Percentiles rank a stretch among this genome's conserved stretches.
Conservation (phyloP, 2,113 vertebrate species). For the Notarius lentiginosus region DNA sequence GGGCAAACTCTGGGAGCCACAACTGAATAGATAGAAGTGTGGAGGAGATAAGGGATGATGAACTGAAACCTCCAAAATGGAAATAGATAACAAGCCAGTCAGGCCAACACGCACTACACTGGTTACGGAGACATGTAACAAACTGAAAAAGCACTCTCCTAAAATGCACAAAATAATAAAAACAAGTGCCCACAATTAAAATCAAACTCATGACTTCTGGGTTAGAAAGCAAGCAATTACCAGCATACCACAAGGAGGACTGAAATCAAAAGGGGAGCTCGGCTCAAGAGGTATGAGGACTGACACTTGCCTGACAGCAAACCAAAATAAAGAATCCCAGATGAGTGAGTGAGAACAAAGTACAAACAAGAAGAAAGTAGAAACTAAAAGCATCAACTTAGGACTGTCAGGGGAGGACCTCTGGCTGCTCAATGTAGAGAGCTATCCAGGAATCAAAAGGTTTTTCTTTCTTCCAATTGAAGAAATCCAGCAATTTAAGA, state of each 20-base stretch:
- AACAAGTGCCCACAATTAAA: not conserved
- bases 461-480: not conserved
- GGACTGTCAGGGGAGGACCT: not conserved
- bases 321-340: slow-evolving; percentile 46
- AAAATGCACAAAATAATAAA: not conserved
- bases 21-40: not conserved
- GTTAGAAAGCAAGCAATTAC: not conserved
- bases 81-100: not conserved
- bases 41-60: not conserved
- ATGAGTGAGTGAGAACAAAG: not conserved
- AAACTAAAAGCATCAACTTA: not conserved
- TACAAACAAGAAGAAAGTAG: not conserved
- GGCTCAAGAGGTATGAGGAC: too few relatives aligned
- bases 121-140: not conserved
- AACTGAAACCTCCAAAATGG: not conserved
- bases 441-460: too few relatives aligned
- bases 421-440: too few relatives aligned
- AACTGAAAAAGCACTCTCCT: not conserved
- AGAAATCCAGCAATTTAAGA: not conserved
- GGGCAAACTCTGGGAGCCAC: not conserved
- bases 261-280: not conserved
- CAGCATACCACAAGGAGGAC: not conserved
- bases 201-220: not conserved
- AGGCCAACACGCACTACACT: not conserved
- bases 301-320: not conserved